Evolutionary conservation across 2,888 invertebrate species (phyloP).

Genomic region (Orchestes rusci): DNA sequence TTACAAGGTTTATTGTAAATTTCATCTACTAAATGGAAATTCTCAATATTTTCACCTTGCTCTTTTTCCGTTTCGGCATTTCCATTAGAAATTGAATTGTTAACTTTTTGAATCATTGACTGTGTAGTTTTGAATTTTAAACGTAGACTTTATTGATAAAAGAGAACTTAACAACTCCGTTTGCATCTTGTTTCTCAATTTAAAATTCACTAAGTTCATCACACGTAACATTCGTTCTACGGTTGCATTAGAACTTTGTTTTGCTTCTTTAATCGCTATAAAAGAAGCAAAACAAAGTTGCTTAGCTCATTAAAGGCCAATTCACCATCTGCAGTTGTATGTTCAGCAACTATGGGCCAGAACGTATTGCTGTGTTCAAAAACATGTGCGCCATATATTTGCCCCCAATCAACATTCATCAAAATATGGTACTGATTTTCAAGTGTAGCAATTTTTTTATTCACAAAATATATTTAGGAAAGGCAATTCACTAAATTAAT

Average conservation of each 20-base stretch:
- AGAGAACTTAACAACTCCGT: not conserved
- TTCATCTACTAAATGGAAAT: not conserved
- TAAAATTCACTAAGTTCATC: not conserved
- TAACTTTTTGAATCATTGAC: not conserved
- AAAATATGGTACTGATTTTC: not conserved
- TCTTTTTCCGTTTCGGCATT: not conserved
- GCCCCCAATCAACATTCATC: not conserved
- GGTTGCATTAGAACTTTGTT: not conserved
- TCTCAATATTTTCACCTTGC: not conserved
- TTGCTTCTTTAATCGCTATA: no score
- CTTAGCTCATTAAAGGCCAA: not conserved
- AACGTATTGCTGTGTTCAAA: not conserved
- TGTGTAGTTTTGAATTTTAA: not conserved
- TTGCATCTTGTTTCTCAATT: not conserved
- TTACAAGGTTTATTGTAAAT: not conserved
- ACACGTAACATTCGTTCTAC: not conserved
- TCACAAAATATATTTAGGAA: not conserved
- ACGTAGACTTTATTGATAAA: not conserved
- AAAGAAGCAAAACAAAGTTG: not conserved
- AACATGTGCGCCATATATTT: not conserved
- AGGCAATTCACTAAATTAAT: not conserved
- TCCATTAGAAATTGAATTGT: not conserved
- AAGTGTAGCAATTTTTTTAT: not conserved
- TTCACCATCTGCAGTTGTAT: no score
- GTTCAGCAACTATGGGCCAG: not conserved